Evolutionary conservation across 2,888 invertebrate species (phyloP).

Genomic region (Phaedon cochleariae): DNA sequence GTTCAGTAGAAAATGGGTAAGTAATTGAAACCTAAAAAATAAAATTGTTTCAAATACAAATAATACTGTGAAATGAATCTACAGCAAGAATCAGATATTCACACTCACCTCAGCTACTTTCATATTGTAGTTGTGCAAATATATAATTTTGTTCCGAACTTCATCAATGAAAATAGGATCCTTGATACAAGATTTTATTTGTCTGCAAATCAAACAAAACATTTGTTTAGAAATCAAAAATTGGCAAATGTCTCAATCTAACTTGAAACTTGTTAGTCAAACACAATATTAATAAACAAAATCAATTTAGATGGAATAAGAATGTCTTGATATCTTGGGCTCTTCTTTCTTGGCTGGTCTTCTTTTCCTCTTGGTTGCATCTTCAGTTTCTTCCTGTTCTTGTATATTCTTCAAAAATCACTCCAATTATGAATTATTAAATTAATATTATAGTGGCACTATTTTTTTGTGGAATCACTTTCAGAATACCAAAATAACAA

Average conservation of each 20-base stretch:
- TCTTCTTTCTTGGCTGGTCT: constrained; percentile 13
- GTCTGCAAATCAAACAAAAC: constrained; percentile 38
- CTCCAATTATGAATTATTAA: background rate
- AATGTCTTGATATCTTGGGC: background rate
- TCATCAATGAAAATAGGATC: constrained; percentile 38
- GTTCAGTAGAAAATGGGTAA: constrained; percentile 42
- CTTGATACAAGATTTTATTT: constrained; percentile 39
- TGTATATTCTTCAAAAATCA: background rate
- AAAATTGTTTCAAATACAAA: background rate
- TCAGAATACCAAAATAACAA: no score
- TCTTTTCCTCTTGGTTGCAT: background rate
- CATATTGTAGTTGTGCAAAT: constrained; percentile 46
- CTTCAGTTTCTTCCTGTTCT: background rate
- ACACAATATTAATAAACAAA: constrained; percentile 3
- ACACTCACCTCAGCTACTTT: constrained; percentile 46
- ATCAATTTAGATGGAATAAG: background rate
- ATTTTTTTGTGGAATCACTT: no score
- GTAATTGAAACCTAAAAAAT: constrained; percentile 38
- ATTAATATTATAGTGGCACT: no score
- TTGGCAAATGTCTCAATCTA: background rate
- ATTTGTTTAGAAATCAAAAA: background rate
- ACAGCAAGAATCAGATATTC: no score
- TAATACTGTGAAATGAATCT: no score
- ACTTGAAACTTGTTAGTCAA: background rate
- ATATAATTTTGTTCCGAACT: constrained; percentile 40